phyloP scores from a whole-genome alignment of 2,113 vertebrate genomes.

The Meriones unguiculatus region DNA sequence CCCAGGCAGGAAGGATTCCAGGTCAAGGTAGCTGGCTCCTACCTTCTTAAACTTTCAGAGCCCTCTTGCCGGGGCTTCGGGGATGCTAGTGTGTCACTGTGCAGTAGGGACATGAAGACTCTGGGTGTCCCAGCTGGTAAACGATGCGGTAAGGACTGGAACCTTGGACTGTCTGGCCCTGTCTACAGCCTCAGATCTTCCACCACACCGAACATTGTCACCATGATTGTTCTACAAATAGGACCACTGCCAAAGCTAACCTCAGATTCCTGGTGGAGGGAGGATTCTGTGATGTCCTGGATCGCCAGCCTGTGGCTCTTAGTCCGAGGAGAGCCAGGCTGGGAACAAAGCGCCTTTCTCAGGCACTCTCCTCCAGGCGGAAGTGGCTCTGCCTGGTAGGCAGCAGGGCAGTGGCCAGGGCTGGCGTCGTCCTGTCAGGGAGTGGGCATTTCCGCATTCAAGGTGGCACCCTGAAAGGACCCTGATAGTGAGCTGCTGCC shows the following conservation, averaged over 20 bases:
- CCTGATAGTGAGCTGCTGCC: background rate
- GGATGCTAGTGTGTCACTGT: background rate
- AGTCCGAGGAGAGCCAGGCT: background rate
- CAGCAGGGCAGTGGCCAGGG: background rate
- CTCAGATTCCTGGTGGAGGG: background rate
- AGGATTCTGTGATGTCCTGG: background rate
- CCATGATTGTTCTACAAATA: slow-evolving; percentile 44
- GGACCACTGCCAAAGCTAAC: slow-evolving; percentile 52
- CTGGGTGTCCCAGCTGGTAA: background rate
- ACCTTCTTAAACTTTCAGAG: background rate
- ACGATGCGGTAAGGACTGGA: background rate
- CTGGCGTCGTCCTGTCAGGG: background rate
- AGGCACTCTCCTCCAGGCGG: background rate
- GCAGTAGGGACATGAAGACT: background rate
- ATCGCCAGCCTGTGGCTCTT: background rate
- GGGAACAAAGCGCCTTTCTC: slow-evolving; percentile 62
- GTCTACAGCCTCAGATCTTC: background rate
- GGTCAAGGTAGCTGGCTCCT: background rate
- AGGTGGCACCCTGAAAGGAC: slow-evolving; percentile 32
- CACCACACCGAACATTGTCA: background rate
- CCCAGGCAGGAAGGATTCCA: background rate
- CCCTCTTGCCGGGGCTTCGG: rapidly evolving
- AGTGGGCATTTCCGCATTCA: slow-evolving; percentile 42
- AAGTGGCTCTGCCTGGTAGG: slow-evolving; percentile 5
- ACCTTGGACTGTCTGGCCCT: background rate